Percentiles rank a stretch among this genome's conserved stretches.
phyloP scores from a whole-genome alignment of 2,888 invertebrate species.

The Venusia cambrica region DNA sequence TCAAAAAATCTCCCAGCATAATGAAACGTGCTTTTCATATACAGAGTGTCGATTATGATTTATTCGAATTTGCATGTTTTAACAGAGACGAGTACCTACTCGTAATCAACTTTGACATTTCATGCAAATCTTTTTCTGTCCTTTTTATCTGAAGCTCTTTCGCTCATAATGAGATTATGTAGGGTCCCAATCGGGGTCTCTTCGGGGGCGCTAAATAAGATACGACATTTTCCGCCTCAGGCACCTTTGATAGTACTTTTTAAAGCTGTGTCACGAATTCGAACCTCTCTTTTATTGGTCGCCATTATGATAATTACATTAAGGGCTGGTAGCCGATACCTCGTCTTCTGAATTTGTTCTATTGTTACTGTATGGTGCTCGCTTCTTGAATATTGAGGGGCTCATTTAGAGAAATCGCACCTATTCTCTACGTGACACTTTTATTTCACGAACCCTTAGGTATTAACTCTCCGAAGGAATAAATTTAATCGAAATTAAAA shows the following conservation, averaged over 20 bases:
- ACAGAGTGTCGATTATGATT: constrained; percentile 34
- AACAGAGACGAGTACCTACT: constrained; percentile 41
- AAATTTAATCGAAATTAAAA: constrained; percentile 52
- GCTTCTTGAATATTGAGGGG: constrained; percentile 75
- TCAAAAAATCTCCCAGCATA: constrained; percentile 10
- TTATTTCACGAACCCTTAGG: constrained; percentile 41
- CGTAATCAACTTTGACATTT: constrained; percentile 70
- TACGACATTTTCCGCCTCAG: constrained; percentile 76
- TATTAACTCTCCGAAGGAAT: constrained; percentile 32
- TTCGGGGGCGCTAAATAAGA: constrained; percentile 77
- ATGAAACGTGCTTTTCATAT: constrained; percentile 10
- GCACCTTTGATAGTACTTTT: constrained; percentile 75
- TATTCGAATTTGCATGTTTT: constrained; percentile 50
- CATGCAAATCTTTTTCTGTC: constrained; percentile 74
- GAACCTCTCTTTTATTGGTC: constrained; percentile 77
- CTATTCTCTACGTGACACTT: constrained; percentile 75
- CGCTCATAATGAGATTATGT: constrained; percentile 76
- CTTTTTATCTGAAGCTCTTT: constrained; percentile 72
- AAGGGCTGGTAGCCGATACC: constrained; percentile 73
- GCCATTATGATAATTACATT: constrained; percentile 80
- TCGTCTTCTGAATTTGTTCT: constrained; percentile 77
- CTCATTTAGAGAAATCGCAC: constrained; percentile 76
- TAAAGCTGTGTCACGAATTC: constrained; percentile 76
- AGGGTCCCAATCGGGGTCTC: constrained; percentile 53
- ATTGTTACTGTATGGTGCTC: constrained; percentile 71